Conservation (phyloP, 2,113 vertebrate species). For the Oryzias melastigma region DNA sequence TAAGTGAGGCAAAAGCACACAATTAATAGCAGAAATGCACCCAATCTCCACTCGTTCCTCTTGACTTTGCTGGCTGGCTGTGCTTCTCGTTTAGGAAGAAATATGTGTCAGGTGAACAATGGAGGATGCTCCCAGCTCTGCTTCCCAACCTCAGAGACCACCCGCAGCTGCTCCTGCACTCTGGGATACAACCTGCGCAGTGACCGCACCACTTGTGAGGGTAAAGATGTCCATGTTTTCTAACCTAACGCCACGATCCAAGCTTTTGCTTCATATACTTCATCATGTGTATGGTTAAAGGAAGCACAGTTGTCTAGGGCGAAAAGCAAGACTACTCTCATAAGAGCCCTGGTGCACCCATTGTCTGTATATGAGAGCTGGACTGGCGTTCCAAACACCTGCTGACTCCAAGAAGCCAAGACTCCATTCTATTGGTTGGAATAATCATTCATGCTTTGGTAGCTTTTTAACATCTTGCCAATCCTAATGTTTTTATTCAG, state of each 20-base stretch:
- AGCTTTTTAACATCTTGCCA: too few species aligned
- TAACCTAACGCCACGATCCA: not conserved
- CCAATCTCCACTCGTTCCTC: not conserved
- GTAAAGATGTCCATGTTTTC: conserved; percentile 60
- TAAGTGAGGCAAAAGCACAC: conserved; percentile 36
- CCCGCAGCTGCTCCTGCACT: conserved; percentile 92
- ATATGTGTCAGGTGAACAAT: conserved; percentile 91
- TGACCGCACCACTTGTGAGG: conserved; percentile 92
- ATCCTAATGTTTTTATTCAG: too few species aligned
- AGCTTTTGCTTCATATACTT: too few species aligned
- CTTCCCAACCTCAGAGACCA: conserved; percentile 92
- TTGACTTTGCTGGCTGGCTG: not conserved
- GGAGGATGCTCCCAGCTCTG: conserved; percentile 97
- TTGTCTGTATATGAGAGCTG: too few species aligned
- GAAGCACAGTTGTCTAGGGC: too few species aligned
- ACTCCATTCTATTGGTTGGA: too few species aligned
- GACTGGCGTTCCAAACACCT: too few species aligned
- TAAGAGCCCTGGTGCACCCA: too few species aligned
- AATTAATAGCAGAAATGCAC: not conserved
- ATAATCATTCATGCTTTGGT: too few species aligned
- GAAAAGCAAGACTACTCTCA: too few species aligned
- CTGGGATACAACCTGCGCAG: conserved; percentile 91
- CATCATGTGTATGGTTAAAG: too few species aligned
- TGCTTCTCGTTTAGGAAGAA: conserved; percentile 81
- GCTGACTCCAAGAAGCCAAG: too few species aligned